Evolutionary conservation across 2,113 vertebrate genomes (phyloP).

Genomic region (Trichomycterus rosablanca): DNA sequence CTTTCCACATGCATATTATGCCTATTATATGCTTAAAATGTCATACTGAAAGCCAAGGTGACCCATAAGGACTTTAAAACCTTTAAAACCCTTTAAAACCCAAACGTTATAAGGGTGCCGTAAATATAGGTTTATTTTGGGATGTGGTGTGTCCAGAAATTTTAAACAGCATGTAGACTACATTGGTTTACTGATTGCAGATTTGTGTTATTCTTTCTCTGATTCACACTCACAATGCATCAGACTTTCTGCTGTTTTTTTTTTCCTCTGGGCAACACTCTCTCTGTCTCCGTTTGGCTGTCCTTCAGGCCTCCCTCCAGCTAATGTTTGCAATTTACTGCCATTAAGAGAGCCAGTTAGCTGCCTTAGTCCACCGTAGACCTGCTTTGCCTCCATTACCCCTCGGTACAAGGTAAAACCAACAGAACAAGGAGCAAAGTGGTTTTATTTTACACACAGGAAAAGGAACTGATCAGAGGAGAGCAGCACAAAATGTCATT

Average conservation of each 20-base stretch:
- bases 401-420: too few species aligned
- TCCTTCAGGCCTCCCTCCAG: constrained; percentile 49
- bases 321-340: constrained; percentile 43
- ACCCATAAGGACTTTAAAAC: too few species aligned
- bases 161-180: too few species aligned
- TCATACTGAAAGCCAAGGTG: too few species aligned
- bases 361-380: neutral
- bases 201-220: neutral
- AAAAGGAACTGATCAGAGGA: constrained; percentile 41
- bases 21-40: too few species aligned
- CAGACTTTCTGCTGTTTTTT: neutral
- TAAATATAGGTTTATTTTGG: too few species aligned
- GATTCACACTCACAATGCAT: neutral
- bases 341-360: constrained; percentile 31
- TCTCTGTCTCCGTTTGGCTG: neutral
- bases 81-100: too few species aligned
- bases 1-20: too few species aligned
- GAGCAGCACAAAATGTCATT: constrained; percentile 40
- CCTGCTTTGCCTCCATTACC: constrained; percentile 6
- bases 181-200: too few species aligned
- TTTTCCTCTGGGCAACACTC: neutral
- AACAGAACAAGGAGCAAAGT: neutral
- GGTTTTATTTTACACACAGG: constrained; percentile 20
- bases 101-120: too few species aligned
- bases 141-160: too few species aligned